A percentile compares a stretch with the other conserved stretches of the same genome.
phyloP scores from a whole-genome alignment of 2,888 invertebrate genomes.

The Trichacis sp. region DNA sequence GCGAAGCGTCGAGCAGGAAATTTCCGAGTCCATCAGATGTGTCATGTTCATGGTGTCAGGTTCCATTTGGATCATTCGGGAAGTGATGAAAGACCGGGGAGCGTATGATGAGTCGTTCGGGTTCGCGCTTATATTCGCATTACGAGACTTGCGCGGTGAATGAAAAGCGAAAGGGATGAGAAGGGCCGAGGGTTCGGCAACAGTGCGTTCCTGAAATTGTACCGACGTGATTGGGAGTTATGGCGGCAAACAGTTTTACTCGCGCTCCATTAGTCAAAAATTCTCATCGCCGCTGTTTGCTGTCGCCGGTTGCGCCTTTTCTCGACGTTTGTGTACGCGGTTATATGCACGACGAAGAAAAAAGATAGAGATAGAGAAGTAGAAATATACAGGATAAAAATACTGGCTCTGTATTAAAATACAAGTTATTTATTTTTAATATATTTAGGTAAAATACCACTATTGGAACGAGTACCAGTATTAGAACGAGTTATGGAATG shows the following conservation, averaged over 20 bases:
- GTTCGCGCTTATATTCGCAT: constrained; percentile 34
- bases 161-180: constrained; percentile 32
- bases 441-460: too few species aligned
- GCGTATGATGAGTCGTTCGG: constrained; percentile 22
- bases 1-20: too few species aligned
- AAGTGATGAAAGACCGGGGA: constrained; percentile 22
- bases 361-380: constrained; percentile 3
- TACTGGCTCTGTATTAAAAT: too few species aligned
- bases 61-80: constrained; percentile 17
- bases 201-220: constrained; percentile 46
- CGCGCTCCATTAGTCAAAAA: constrained; percentile 62
- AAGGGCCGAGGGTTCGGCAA: too few species aligned
- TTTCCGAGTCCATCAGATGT: not conserved
- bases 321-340: constrained; percentile 33
- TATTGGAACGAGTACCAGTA: too few species aligned
- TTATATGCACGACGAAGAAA: constrained; percentile 28
- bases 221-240: constrained; percentile 49
- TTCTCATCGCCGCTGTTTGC: constrained; percentile 43
- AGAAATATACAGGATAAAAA: too few species aligned
- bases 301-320: constrained; percentile 41
- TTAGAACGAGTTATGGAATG: too few species aligned
- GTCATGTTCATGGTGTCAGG: not conserved
- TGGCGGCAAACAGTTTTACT: constrained; percentile 59
- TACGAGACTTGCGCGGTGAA: constrained; percentile 20
- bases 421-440: too few species aligned